Percentiles rank a stretch among this genome's conserved stretches.
These are phyloP conservation scores for Solen grandis DNA, from an alignment of 1,140 invertebrate genomes.

Conservation along the genomic window DNA sequence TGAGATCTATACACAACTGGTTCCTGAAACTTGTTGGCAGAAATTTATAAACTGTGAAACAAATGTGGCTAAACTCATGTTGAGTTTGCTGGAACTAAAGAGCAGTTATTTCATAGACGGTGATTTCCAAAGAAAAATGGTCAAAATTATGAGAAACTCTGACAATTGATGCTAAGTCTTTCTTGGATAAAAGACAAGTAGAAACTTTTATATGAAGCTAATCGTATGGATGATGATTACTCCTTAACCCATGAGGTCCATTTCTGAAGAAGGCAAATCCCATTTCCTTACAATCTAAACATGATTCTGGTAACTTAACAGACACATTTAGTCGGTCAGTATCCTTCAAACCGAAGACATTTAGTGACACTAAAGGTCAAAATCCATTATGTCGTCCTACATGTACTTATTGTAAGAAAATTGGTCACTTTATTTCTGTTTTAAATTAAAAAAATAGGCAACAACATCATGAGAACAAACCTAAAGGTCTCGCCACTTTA, in stretches of 20 bases:
- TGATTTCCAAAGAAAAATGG: constrained; percentile 37
- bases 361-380: background rate
- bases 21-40: constrained; percentile 59
- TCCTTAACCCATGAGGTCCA: too few relatives aligned
- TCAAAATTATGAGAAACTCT: constrained; percentile 53
- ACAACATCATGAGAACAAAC: background rate
- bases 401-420: background rate
- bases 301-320: background rate
- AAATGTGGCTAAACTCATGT: constrained; percentile 53
- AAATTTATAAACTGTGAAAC: constrained; percentile 53
- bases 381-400: background rate
- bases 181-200: too few relatives aligned
- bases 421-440: background rate
- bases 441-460: background rate
- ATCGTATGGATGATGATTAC: too few relatives aligned
- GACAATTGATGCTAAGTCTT: constrained; percentile 54
- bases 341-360: background rate
- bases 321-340: background rate
- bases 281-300: too few relatives aligned
- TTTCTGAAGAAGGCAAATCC: background rate
- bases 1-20: constrained; percentile 47
- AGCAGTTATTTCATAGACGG: background rate
- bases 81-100: too few relatives aligned
- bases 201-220: too few relatives aligned
- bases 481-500: background rate